A percentile compares a stretch with the other conserved stretches of the same genome.
Conservation (phyloP, 1,140 invertebrate species). For the Saccostrea cuccullata region DNA sequence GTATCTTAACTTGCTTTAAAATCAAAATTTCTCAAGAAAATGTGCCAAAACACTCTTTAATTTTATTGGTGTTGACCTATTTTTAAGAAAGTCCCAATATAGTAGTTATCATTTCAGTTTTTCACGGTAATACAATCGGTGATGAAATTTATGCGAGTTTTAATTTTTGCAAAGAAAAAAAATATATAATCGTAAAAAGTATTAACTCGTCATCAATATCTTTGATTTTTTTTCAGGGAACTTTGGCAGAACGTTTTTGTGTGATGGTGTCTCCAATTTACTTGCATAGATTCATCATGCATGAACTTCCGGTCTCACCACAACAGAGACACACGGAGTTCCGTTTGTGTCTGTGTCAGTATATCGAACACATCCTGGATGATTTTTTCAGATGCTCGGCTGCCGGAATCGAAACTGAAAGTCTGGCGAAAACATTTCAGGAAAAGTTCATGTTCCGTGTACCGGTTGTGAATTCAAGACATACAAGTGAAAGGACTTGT, state of each 20-base stretch:
- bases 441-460: conserved; percentile 8
- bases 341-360: conserved; percentile 67
- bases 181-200: background rate
- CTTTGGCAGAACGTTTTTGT: conserved; percentile 61
- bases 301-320: conserved; percentile 59
- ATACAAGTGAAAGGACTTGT: background rate
- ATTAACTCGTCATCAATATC: background rate
- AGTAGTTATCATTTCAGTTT: too few relatives aligned
- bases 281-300: conserved; percentile 58
- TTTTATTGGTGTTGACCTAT: too few relatives aligned
- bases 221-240: background rate
- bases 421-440: background rate
- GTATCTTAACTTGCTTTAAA: too few relatives aligned
- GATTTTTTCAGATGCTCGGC: conserved; percentile 34
- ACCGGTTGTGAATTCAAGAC: conserved; percentile 15
- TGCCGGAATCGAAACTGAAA: background rate
- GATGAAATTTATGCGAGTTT: too few relatives aligned
- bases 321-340: conserved; percentile 62
- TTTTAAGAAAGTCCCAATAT: too few relatives aligned
- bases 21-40: too few relatives aligned
- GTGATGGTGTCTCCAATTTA: conserved; percentile 66
- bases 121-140: too few relatives aligned
- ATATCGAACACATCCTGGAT: conserved; percentile 56
- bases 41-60: too few relatives aligned
- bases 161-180: too few relatives aligned